Base-by-base conservation (phyloP, 2,113 vertebrate genomes). In the Ceratotherium simum region DNA sequence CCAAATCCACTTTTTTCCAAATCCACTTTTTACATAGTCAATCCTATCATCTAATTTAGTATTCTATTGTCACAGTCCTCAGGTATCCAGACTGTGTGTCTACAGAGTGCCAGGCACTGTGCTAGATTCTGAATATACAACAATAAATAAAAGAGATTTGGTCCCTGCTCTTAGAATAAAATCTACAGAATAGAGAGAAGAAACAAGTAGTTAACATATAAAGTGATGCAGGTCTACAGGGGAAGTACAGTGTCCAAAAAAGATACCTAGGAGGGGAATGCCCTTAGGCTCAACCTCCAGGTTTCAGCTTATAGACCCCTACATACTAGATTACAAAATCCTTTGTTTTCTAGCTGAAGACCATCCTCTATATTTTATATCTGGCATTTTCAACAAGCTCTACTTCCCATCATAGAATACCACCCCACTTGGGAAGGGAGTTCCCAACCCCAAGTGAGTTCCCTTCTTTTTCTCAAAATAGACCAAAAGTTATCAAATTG, bases 1-100 rank as follows among this genome's bases (percentile, higher is more conserved):
- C 20, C n/a, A 91, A 88, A 78, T 64, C 48, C 17, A 73, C 25
- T 60, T 91, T 79, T 95, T 79, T 48, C 20, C n/a, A 91, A 84
- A 78, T 64, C 48, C 17, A 73, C 25, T 67, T 91, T 79, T 95
- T 79, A 89, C 25, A 25, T 17, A 56, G 16, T 67, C 16, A 75
- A 29, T 33, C 6, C 5, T 5, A 31, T 42, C 39, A 85, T 87
- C 36, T 42, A 83, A 95, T 46, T 58, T 62, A 9, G 1, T 73
- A 39, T 83, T 29, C 46, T 87, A 36, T 14, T 39, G 1, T 67
- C 42, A 51, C 21, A 88, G n/a, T 29, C 14, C 48, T 93, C 31
- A 20, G 27, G 36, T 87, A 2, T 73, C 48, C 14, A 79, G 16
- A 69, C 33, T 84, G 8, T 33, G 10, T 90, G 17, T 72, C 31